A percentile compares a stretch with the other conserved stretches of the same genome.
Conservation (phyloP, 2,888 invertebrate species). For the Chorisops tibialis region DNA sequence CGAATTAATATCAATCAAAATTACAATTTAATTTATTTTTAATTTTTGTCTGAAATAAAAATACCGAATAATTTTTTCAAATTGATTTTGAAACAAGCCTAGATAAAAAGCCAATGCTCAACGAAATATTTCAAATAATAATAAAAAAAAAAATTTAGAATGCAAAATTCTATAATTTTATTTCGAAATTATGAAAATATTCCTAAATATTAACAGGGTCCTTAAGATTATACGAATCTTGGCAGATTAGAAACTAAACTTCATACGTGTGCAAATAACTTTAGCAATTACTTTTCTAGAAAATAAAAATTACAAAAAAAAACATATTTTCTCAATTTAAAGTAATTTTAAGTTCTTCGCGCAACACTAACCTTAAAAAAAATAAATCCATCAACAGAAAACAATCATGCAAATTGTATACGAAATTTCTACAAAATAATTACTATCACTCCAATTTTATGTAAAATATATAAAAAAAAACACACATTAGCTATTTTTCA, state of each 20-base stretch:
- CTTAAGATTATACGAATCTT: background rate
- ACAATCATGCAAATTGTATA: slow-evolving; percentile 34
- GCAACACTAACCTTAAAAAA: slow-evolving; percentile 30
- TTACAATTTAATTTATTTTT: no score
- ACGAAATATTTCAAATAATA: slow-evolving; percentile 5
- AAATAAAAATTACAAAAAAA: slow-evolving; percentile 18
- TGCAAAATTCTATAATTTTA: background rate
- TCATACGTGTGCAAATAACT: slow-evolving; percentile 35
- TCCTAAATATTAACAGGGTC: background rate
- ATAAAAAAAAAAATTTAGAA: slow-evolving; percentile 24
- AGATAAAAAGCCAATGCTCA: no score
- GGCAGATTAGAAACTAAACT: slow-evolving; percentile 35
- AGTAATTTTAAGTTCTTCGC: slow-evolving; percentile 32
- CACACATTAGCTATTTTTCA: no score
- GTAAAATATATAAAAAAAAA: no score
- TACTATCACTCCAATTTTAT: no score
- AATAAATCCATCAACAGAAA: slow-evolving; percentile 20
- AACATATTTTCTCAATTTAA: slow-evolving; percentile 14
- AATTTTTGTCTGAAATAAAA: no score
- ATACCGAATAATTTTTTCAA: background rate
- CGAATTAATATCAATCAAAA: background rate
- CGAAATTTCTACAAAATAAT: slow-evolving; percentile 26
- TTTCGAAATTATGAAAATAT: background rate
- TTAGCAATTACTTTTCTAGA: background rate
- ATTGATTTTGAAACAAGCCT: background rate